Conservation (phyloP, 2,888 invertebrate species). For the Drosophila fungiperda region DNA sequence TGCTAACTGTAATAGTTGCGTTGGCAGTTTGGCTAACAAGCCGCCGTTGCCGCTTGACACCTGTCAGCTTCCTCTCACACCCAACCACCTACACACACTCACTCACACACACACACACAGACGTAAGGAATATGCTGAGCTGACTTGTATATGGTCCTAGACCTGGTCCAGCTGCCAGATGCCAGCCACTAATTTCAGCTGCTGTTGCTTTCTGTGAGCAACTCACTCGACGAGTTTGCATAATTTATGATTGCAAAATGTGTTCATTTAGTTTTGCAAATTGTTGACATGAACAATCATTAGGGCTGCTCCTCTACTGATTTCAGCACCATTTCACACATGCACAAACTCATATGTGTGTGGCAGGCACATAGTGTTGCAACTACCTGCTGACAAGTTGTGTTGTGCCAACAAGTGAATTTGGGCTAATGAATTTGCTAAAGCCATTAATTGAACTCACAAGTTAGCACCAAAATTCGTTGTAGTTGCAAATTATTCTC, state of each 20-base stretch:
- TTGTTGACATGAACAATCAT: conserved; percentile 81
- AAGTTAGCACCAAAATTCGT: background rate
- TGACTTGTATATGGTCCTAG: conserved; percentile 6
- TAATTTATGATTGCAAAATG: conserved; percentile 78
- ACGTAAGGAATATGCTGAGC: conserved; percentile 25
- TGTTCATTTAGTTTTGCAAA: conserved; percentile 81
- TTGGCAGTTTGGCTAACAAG: conserved; percentile 75
- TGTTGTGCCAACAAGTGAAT: conserved; percentile 20
- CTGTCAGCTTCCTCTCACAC: conserved; percentile 32
- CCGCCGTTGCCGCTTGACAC: conserved; percentile 61
- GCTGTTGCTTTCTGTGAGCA: conserved; percentile 25
- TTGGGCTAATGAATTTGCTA: conserved; percentile 27
- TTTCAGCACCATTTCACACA: conserved; percentile 69
- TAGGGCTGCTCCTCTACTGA: conserved; percentile 60
- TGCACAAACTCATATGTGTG: conserved; percentile 30
- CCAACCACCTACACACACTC: background rate
- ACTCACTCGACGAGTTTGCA: conserved; percentile 64
- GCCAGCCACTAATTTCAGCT: conserved; percentile 18
- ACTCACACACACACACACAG: conserved; percentile 7
- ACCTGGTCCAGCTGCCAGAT: conserved; percentile 17
- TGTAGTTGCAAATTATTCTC: background rate
- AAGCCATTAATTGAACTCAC: conserved; percentile 14
- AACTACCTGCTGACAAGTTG: conserved; percentile 28
- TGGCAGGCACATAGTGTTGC: conserved; percentile 18
- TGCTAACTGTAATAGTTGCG: conserved; percentile 64